Conservation (phyloP, 2,888 invertebrate genomes). For the Eristalis arbustorum region DNA sequence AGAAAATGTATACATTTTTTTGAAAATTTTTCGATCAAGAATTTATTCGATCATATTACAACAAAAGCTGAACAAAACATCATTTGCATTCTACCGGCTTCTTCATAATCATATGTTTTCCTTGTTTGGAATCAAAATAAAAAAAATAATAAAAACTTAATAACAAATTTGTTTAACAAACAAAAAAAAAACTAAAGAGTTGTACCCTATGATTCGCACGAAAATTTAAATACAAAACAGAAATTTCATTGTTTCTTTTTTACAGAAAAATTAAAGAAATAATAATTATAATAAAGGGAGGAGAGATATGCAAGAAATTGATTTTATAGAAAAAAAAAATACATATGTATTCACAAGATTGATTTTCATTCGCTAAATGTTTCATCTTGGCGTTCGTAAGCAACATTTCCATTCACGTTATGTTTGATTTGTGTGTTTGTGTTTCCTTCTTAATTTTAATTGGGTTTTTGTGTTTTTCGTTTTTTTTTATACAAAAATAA, state of each 20-base stretch:
- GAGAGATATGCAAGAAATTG: constrained; percentile 29
- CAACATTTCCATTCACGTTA: neutral
- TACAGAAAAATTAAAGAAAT: constrained; percentile 15
- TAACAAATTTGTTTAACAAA: constrained; percentile 56
- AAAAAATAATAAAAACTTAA: constrained; percentile 52
- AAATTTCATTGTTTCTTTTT: constrained; percentile 36
- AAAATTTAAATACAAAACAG: constrained; percentile 44
- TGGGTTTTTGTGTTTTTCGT: too few relatives aligned
- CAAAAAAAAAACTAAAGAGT: constrained; percentile 33
- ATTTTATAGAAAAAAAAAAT: constrained; percentile 44
- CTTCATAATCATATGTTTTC: constrained; percentile 20
- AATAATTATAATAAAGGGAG: constrained; percentile 7
- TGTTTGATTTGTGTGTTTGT: constrained; percentile 15
- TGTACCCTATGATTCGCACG: constrained; percentile 29
- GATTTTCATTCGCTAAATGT: too few relatives aligned
- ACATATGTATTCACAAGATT: constrained; percentile 1
- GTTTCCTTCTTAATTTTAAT: constrained; percentile 3
- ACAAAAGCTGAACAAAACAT: constrained; percentile 65
- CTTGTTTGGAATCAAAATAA: constrained; percentile 36
- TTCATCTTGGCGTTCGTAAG: neutral
- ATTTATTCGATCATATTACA: constrained; percentile 65
- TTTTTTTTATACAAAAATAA: constrained; percentile 53
- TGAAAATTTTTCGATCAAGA: constrained; percentile 47
- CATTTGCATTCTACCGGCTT: constrained; percentile 55
- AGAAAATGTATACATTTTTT: constrained; percentile 36